Evolutionary conservation across 2,113 vertebrate genomes (phyloP), one percentile per base, ranked within the genome.

Genomic region (Bos taurus): DNA sequence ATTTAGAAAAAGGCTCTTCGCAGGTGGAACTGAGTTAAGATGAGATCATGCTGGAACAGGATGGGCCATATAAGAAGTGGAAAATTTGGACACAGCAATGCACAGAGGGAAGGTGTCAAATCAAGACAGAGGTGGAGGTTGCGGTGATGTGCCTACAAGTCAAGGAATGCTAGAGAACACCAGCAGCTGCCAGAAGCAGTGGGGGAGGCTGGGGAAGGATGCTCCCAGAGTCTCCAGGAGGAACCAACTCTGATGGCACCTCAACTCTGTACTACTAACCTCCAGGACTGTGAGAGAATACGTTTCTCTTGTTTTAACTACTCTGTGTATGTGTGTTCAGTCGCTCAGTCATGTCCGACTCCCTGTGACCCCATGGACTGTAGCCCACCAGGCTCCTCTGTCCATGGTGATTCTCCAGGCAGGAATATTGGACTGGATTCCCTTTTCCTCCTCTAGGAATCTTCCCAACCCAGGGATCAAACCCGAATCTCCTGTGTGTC

Each of bases 171-270:
- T 5, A n/a, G 17, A 5, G 33, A 84, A 46, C 28, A 0, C 43
- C 54, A 60, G 15, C 12, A 54, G 52, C 54, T 8, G 7, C 50
- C 33, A 25, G 57, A 28, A 52, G 3, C 28, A 6, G 33, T 14
- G 6, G 25, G 80, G 14, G 67, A 4, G 48, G 25, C 30, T 1
- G 14, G 14, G n/a, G 64, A 36, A n/a, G 33, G 33, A 21, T 11
- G 64, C 64, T 36, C 64, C 17, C 64, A 5, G 64, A 67, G 15
- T 1, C 6, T 67, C 19, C 36, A 52, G 52, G 59, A 67, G 30
- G 28, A 62, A 7, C 26, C 4, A 74, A 3, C 1, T 2, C 14
- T n/a, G 5, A 23, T 2, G 19, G 36, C 19, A 56, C 43, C 7
- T 23, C 13, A 26, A 67, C 28, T 46, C 25, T 28, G 19, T 15